Evolutionary conservation across 92 coral and sea anemone species (phyloP).

Genomic region (Zoanthus sociatus): DNA sequence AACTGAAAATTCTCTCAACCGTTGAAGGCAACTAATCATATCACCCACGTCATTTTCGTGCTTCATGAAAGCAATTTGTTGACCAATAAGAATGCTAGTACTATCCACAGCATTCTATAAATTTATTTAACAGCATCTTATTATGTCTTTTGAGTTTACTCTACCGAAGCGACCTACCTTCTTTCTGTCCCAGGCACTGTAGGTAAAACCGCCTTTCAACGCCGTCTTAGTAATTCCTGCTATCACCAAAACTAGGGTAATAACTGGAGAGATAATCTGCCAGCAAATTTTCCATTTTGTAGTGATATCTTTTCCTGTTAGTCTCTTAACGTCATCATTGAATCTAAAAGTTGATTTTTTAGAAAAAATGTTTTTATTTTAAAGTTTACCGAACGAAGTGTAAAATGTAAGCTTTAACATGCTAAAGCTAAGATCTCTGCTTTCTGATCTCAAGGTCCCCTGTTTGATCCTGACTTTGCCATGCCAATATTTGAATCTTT

Average conservation of each 20-base stretch:
- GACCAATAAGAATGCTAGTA: too few species aligned
- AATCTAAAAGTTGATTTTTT: conserved; percentile 56
- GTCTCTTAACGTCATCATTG: conserved; percentile 78
- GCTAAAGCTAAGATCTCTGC: too few species aligned
- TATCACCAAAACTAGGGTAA: conserved; percentile 76
- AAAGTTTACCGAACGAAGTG: neutral
- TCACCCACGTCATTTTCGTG: too few species aligned
- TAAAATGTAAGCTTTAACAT: neutral
- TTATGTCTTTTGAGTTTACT: neutral
- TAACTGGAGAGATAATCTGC: conserved; percentile 90
- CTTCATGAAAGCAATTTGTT: too few species aligned
- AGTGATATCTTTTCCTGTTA: conserved; percentile 74
- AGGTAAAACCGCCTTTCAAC: conserved; percentile 57
- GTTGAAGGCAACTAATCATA: too few species aligned
- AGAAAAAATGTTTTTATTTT: neutral
- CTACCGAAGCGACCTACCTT: conserved; percentile 55
- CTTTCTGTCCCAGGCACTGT: conserved; percentile 88
- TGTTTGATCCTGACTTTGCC: too few species aligned
- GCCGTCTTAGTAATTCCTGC: conserved; percentile 78
- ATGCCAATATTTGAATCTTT: too few species aligned
- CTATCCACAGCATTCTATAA: too few species aligned
- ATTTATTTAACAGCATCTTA: neutral
- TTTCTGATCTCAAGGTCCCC: too few species aligned
- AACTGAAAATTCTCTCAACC: too few species aligned
- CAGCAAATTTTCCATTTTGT: conserved; percentile 92